A percentile compares a stretch with the other conserved stretches of the same genome.
Evolutionary conservation across 2,113 vertebrate genomes (phyloP).

Genomic region (Sinocyclocheilus rhinocerous): DNA sequence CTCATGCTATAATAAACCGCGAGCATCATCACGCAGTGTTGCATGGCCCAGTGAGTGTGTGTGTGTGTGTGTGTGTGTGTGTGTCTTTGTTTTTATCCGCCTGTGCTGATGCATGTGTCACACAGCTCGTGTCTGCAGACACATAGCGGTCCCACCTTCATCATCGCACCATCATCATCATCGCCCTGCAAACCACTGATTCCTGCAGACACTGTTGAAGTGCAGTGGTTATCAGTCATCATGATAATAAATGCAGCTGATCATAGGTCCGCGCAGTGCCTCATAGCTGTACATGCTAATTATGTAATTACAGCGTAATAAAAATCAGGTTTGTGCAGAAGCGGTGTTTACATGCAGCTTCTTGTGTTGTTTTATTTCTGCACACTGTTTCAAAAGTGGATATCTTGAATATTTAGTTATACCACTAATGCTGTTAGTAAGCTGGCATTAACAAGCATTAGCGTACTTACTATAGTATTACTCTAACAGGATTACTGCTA

Average conservation of each 20-base stretch:
- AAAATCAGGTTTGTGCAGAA: not conserved
- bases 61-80: not conserved
- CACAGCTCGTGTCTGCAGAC: not conserved
- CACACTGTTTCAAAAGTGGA: not conserved
- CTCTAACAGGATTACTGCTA: not conserved
- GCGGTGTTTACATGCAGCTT: not conserved
- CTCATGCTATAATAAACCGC: constrained; percentile 6
- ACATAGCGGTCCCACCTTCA: constrained; percentile 1
- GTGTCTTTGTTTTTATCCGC: constrained; percentile 32
- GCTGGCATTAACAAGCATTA: not conserved
- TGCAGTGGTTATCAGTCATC: not conserved
- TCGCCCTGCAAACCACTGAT: not conserved
- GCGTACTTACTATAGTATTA: too few relatives aligned
- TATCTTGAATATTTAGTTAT: not conserved
- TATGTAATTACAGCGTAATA: not conserved
- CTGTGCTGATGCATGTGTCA: constrained; percentile 32
- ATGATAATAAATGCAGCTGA: not conserved
- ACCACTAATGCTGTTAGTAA: constrained; percentile 1
- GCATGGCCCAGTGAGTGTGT: not conserved
- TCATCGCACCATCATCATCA: not conserved
- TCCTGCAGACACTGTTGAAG: not conserved
- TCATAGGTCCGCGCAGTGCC: not conserved
- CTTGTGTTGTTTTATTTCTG: not conserved
- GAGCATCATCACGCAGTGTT: constrained; percentile 30
- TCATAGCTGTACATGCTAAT: not conserved